These are phyloP conservation scores for Kuschelorhynchus macadamiae DNA, from an alignment of 2,888 invertebrate species.

Conservation along the genomic window DNA sequence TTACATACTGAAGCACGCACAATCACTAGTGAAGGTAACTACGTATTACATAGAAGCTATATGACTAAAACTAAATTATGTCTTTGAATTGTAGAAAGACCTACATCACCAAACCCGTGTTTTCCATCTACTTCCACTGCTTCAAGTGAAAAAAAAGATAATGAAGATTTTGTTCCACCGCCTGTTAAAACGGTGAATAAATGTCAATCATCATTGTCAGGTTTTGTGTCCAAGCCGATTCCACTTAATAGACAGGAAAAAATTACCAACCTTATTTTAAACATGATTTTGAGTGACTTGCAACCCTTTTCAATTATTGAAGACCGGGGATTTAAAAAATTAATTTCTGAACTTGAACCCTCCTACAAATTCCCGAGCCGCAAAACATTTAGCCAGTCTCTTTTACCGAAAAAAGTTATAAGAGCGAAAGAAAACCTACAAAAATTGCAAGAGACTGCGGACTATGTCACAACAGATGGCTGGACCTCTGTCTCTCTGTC, in stretches of 20 bases:
- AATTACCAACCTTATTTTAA: conserved; percentile 40
- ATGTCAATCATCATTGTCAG: not conserved
- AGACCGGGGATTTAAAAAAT: conserved; percentile 48
- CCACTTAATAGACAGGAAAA: conserved; percentile 6
- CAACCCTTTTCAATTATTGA: conserved; percentile 54
- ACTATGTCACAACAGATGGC: conserved; percentile 39
- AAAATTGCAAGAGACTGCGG: conserved; percentile 7
- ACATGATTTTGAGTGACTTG: conserved; percentile 48
- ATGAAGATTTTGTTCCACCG: too few relatives aligned
- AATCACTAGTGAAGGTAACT: too few relatives aligned
- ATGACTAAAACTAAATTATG: too few relatives aligned
- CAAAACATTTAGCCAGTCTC: conserved; percentile 47
- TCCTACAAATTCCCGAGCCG: conserved; percentile 49
- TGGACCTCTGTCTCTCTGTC: conserved; percentile 32
- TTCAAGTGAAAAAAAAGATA: too few relatives aligned
- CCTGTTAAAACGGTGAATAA: too few relatives aligned
- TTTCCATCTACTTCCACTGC: too few relatives aligned
- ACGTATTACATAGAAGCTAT: too few relatives aligned
- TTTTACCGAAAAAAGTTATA: conserved; percentile 48
- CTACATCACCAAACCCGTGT: too few relatives aligned
- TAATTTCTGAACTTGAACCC: conserved; percentile 48
- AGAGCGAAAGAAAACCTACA: conserved; percentile 20
- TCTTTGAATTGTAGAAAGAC: too few relatives aligned
- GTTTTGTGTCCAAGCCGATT: not conserved
- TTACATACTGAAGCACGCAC: too few relatives aligned